Evolutionary conservation across 2,797 vertebrate species (phyloP).

Genomic region (Sebastes matsubarae): DNA sequence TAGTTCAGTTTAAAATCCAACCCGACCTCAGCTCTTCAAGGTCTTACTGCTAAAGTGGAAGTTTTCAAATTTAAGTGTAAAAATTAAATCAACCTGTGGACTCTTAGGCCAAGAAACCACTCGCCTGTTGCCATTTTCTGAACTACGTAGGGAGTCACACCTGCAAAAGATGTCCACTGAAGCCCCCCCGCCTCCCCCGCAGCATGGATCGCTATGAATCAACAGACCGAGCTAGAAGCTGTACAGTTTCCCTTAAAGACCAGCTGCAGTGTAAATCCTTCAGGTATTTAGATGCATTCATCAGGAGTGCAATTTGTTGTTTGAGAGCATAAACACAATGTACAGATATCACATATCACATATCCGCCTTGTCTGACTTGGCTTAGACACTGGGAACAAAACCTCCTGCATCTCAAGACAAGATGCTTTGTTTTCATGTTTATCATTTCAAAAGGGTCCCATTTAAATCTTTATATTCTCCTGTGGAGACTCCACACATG

Average conservation of each 20-base stretch:
- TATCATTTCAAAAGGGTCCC: conserved; percentile 4
- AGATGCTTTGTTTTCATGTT: conserved; percentile 13
- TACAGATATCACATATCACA: conserved; percentile 22
- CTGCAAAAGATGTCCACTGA: conserved; percentile 25
- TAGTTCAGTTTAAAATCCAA: conserved; percentile 41
- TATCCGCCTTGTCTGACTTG: conserved; percentile 9
- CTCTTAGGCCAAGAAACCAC: neutral
- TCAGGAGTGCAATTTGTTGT: conserved; percentile 62
- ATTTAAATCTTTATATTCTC: conserved; percentile 16
- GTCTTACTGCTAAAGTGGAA: neutral
- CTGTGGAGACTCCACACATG: conserved; percentile 5
- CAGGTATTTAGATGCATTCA: conserved; percentile 29
- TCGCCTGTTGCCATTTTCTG: conserved; percentile 67
- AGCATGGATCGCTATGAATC: conserved; percentile 24
- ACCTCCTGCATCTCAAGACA: conserved; percentile 1
- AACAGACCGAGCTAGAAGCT: conserved; percentile 27
- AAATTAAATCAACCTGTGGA: conserved; percentile 5
- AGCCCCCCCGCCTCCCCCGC: neutral
- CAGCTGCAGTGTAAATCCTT: conserved; percentile 41
- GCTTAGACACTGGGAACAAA: conserved; percentile 16
- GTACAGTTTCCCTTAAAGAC: conserved; percentile 41
- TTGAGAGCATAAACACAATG: conserved; percentile 33
- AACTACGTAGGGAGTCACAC: conserved; percentile 68
- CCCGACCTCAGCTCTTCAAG: neutral
- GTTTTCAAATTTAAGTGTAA: conserved; percentile 8